Evolutionary conservation across 2,797 vertebrate species (phyloP).

Genomic region (Jordanella pulchra): DNA sequence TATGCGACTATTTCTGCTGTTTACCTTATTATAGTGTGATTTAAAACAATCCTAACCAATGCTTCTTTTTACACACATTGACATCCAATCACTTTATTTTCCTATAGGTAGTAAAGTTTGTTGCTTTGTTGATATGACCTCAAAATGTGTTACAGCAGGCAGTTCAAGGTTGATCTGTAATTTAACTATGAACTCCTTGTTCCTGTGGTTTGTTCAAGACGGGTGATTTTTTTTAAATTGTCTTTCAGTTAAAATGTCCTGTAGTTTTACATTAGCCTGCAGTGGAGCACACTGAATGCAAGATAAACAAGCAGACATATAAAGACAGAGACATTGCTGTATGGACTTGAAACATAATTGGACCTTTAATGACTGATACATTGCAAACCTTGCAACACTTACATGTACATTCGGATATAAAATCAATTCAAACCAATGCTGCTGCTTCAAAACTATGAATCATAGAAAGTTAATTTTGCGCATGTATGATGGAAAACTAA

Average conservation of each 20-base stretch:
- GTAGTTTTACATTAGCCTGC: neutral
- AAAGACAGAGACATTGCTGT: constrained; percentile 1
- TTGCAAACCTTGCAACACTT: constrained; percentile 77
- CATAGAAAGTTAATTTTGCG: constrained; percentile 73
- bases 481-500: constrained; percentile 68
- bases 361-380: constrained; percentile 82
- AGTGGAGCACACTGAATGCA: neutral
- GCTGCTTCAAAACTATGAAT: constrained; percentile 65
- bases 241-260: neutral
- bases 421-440: constrained; percentile 76
- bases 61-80: too few relatives aligned
- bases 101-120: too few relatives aligned
- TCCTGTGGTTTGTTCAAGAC: neutral
- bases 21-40: too few relatives aligned
- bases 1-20: too few relatives aligned
- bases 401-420: constrained; percentile 80
- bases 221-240: too few relatives aligned
- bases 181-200: neutral
- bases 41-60: too few relatives aligned
- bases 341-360: constrained; percentile 63
- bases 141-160: neutral
- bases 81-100: too few relatives aligned
- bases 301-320: neutral
- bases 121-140: neutral
- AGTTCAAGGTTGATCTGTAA: neutral